Evolutionary conservation across 1,140 invertebrate species (phyloP).

Genomic region (Meteorus sp.): DNA sequence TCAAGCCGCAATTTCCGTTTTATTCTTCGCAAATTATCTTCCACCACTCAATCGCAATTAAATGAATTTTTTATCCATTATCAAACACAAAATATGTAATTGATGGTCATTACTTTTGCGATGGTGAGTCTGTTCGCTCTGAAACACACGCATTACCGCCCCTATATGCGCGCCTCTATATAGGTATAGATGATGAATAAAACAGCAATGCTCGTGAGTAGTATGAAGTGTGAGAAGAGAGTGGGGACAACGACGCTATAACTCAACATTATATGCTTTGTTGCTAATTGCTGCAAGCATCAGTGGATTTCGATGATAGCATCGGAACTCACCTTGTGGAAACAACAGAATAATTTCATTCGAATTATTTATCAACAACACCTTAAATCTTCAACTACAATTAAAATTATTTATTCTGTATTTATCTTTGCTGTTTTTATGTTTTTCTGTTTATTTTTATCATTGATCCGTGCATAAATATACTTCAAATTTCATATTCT

Average conservation of each 20-base stretch:
- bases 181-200: too few species aligned
- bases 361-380: slow-evolving; percentile 5
- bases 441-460: too few species aligned
- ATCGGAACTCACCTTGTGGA: slow-evolving; percentile 47
- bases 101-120: slow-evolving; percentile 50
- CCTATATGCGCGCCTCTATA: too few species aligned
- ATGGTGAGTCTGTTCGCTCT: slow-evolving; percentile 50
- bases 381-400: neutral
- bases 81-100: slow-evolving; percentile 12
- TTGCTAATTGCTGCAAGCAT: slow-evolving; percentile 44
- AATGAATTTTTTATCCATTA: neutral
- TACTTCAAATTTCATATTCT: too few species aligned
- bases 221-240: too few species aligned
- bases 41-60: too few species aligned
- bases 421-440: too few species aligned
- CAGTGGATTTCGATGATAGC: slow-evolving; percentile 41
- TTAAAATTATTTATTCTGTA: neutral
- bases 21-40: too few species aligned
- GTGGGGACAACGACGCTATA: neutral
- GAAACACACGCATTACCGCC: slow-evolving; percentile 53
- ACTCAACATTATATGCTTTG: slow-evolving; percentile 10
- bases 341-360: slow-evolving; percentile 45
- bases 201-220: too few species aligned
- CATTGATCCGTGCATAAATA: too few species aligned
- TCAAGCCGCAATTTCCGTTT: too few species aligned